A percentile compares a stretch with the other conserved stretches of the same genome.
Evolutionary conservation across 2,888 invertebrate species (phyloP).

Genomic region (Drosophila sordidapex): DNA sequence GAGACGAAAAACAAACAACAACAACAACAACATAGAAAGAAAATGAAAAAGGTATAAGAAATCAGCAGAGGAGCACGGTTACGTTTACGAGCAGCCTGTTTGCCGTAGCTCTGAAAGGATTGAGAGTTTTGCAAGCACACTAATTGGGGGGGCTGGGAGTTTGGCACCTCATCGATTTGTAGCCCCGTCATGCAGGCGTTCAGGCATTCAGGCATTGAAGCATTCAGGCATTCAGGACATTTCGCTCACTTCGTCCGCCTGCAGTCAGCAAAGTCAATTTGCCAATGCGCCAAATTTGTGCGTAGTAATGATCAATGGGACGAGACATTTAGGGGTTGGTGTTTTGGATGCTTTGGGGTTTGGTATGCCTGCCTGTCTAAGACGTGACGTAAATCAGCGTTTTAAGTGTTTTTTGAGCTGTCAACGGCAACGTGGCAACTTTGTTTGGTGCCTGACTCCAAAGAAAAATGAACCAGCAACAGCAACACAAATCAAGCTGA

Average conservation of each 20-base stretch:
- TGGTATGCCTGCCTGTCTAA: slow-evolving; percentile 54
- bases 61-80: slow-evolving; percentile 1
- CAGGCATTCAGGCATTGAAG: slow-evolving; percentile 42
- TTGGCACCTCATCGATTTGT: slow-evolving; percentile 74
- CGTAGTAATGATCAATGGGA: slow-evolving; percentile 68
- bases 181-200: slow-evolving; percentile 67
- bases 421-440: slow-evolving; percentile 69
- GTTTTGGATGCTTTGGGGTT: neutral
- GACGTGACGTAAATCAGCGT: slow-evolving; percentile 79
- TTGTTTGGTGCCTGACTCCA: slow-evolving; percentile 47
- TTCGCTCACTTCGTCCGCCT: slow-evolving; percentile 10
- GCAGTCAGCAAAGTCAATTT: slow-evolving; percentile 70
- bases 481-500: slow-evolving; percentile 55
- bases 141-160: slow-evolving; percentile 29
- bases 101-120: slow-evolving; percentile 41
- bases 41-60: slow-evolving; percentile 1
- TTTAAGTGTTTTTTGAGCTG: slow-evolving; percentile 74
- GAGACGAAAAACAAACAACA: slow-evolving; percentile 9
- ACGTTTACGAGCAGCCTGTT: neutral
- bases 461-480: slow-evolving; percentile 59
- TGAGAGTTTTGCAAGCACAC: slow-evolving; percentile 35
- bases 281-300: slow-evolving; percentile 70
- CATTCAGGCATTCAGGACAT: neutral
- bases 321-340: neutral
- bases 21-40: neutral